Evolutionary conservation across 2,113 vertebrate genomes (phyloP).

Genomic region (Tetraodon nigroviridis): DNA sequence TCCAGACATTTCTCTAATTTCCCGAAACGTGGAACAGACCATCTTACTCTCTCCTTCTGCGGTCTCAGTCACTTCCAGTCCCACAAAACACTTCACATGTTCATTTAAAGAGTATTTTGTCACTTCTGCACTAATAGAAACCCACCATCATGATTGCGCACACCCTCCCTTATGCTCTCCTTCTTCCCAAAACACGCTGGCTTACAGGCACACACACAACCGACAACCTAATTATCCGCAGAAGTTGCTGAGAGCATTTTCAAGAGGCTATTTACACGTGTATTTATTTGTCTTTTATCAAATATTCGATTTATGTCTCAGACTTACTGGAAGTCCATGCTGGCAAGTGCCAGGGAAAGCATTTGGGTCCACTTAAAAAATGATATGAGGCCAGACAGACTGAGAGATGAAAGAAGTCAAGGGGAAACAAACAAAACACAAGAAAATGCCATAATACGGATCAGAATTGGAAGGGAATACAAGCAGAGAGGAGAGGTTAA

Average conservation of each 20-base stretch:
- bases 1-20: conserved; percentile 27
- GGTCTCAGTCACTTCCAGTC: conserved; percentile 56
- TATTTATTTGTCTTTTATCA: conserved; percentile 74
- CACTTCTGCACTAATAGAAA: conserved; percentile 45
- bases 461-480: conserved; percentile 52
- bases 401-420: conserved; percentile 72
- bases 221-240: conserved; percentile 66
- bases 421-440: conserved; percentile 74
- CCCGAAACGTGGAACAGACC: conserved; percentile 45
- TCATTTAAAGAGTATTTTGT: conserved; percentile 55
- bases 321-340: conserved; percentile 72
- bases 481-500: conserved; percentile 44
- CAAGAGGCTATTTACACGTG: conserved; percentile 70
- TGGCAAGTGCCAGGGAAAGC: conserved; percentile 67
- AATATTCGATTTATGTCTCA: conserved; percentile 73
- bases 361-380: conserved; percentile 80
- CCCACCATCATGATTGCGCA: conserved; percentile 44
- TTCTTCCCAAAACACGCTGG: conserved; percentile 2
- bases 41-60: conserved; percentile 36
- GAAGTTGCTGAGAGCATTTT: conserved; percentile 61
- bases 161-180: background rate
- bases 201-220: conserved; percentile 17
- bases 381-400: conserved; percentile 76
- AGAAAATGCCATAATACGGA: conserved; percentile 71
- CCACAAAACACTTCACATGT: conserved; percentile 62